phyloP scores from a whole-genome alignment of 2,888 invertebrate genomes.

The Cantharis lateralis region DNA sequence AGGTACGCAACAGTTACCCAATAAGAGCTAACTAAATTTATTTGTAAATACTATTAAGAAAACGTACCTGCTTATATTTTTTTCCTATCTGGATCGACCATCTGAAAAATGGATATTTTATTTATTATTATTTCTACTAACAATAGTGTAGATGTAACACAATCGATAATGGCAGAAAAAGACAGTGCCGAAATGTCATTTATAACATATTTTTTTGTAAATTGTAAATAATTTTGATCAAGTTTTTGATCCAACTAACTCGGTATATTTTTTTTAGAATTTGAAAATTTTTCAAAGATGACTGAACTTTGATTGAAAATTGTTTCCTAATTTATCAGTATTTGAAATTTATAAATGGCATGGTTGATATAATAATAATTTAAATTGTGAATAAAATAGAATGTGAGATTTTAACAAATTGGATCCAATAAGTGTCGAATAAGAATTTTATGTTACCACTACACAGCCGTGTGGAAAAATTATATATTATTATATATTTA shows the following conservation, averaged over 20 bases:
- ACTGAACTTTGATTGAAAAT: not conserved
- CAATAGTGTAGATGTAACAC: not conserved
- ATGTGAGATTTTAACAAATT: not conserved
- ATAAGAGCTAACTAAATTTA: not conserved
- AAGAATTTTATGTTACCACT: slow-evolving; percentile 50
- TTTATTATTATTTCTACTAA: not conserved
- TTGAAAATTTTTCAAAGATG: not conserved
- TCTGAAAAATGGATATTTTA: not conserved
- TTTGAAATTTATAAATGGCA: slow-evolving; percentile 1
- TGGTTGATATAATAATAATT: not conserved
- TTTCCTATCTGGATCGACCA: not conserved
- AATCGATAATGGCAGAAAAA: slow-evolving; percentile 1
- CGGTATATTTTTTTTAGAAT: not conserved
- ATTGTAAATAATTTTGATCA: not conserved
- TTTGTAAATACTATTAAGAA: not conserved
- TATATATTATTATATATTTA: slow-evolving; percentile 14
- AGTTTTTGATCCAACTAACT: not conserved
- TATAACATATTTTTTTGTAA: slow-evolving; percentile 34
- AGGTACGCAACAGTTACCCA: not conserved
- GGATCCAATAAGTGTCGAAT: slow-evolving; percentile 7
- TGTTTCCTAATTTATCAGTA: not conserved
- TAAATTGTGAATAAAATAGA: not conserved
- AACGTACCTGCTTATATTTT: not conserved
- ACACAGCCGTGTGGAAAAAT: slow-evolving; percentile 39
- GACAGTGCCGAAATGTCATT: slow-evolving; percentile 1